Evolutionary conservation across 2,113 vertebrate species (phyloP), one percentile per base, ranked within the genome.

Genomic region (Eulacestoma nigropectus): DNA sequence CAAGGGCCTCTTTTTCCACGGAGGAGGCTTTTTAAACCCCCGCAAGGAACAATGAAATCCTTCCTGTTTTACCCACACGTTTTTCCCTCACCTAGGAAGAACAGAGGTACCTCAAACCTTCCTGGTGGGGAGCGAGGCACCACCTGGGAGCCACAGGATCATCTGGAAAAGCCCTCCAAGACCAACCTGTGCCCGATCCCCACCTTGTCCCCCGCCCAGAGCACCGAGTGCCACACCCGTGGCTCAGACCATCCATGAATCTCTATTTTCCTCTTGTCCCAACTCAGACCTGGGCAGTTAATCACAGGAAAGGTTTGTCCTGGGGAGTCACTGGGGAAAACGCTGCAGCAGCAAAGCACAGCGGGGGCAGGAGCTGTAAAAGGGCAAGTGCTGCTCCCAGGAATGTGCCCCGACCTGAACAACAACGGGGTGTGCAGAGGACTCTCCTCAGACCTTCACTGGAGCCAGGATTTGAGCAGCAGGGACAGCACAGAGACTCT

Each of bases 351-450:
- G 69, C 13, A 73, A 44, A 29, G 60, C 50, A 33, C 29, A 77
- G 67, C 42, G 57, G 62, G 64, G 88, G 44, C 86, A 78, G 55
- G 72, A 79, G 56, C 79, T 74, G 49, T 22, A 44, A 80, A 64
- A 92, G 70, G 55, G 23, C 83, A 53, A 59, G 42, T 30, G 4
- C 65, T 79, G 75, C 91, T 92, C 77, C 56, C 79, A 95, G 89
- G 95, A 97, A 96, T 95, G 95, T 75, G 87, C 92, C 90, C 94
- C 50, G 65, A 95, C 94, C 95, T 95, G 96, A 91, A 73, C 11
- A 76, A 21, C 15, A 27, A 18, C 59, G 2, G 72, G 90, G 57
- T 76, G 44, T 53, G 50, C 84, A 68, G 70, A 35, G 93, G 17
- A 13, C 18, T 73, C 82, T 87, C 20, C 87, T 70, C 18, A 68